Base-by-base conservation (phyloP, 1,140 invertebrate species). In the Lysiphlebus fabarum region DNA sequence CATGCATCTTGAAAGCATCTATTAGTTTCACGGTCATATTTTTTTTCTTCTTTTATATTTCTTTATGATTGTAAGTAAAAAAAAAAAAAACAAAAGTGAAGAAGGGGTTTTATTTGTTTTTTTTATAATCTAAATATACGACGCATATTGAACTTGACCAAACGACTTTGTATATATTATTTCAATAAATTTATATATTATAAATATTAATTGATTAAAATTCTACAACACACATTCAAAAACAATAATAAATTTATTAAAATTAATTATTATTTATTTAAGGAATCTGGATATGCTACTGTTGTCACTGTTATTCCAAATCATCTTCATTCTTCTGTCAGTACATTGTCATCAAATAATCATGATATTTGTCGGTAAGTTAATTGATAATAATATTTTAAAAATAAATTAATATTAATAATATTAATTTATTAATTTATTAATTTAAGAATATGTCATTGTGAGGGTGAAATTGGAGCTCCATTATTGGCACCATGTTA, bases 401-500 rank as follows among this genome's bases (percentile, higher is more conserved):
- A n/a, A n/a, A n/a, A n/a, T n/a, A n/a, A n/a, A n/a, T n/a, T n/a
- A 51, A 8, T 50, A 49, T 43, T 12, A 47, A 40, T 37, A 37
- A 11, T 40, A 40, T 34, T 45, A 7, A 34, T 42, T 48, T 56
- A 9, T 63, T 43, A 47, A 34, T 44, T 48, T 48, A 50, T 48
- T 11, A 50, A 9, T 26, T 53, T 36, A 33, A 76, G 92, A 68
- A 95, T 94, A 71, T 94, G 92, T 71, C 92, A 95, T 74, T 94
- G 92, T 72, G 92, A 94, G 78, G 91, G 89, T 48, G 92, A 93
- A 76, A 78, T 83, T 58, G 87, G 90, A 67, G 88, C 89, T 68
- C 90, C 91, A 1, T 82, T 97, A 47, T 86, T 97, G 57, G 90
- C 92, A 50, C 95, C 95, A 7, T 97, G 95, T 77, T 93, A 90